Evolutionary conservation across 2,888 invertebrate species (phyloP), one percentile per base, ranked within the genome.

Genomic region (Trichacis sp.): DNA sequence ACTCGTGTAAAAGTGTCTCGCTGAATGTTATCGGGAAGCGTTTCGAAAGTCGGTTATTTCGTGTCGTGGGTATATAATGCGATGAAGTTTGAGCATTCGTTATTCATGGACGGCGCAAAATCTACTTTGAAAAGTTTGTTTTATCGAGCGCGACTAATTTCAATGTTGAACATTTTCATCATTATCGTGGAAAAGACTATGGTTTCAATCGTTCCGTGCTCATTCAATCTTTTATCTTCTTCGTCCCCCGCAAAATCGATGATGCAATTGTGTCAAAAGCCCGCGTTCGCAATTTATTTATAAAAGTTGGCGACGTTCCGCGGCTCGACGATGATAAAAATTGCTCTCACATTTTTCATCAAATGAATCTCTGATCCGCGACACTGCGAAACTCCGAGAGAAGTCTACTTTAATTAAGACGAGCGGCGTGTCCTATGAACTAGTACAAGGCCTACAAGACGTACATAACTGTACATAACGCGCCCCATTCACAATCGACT

Each of bases 401-500:
- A 56, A 47, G 45, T 57, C 53, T 53, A 50, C 57, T 63, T 57
- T 50, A 63, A 63, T 63, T 63, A 57, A 51, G 36, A 53, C 52
- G 48, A 53, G 46, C 47, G 47, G 15, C 49, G 12, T 15, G 14
- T 15, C 14, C 30, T 56, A 43, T 49, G 20, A 72, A 70, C 60
- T 71, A 64, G 69, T 64, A 66, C 69, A 71, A 71, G 68, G 65
- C 49, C 67, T 70, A 64, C 49, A 47, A 56, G 59, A 68, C 67
- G 68, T 69, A 69, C 69, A 66, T 73, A 69, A 72, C 71, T 65
- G 68, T 69, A 69, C 69, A 66, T 73, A 69, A 72, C 71, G 65
- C 72, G 63, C 67, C 68, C 64, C 78, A 80, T 81, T 79, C 75
- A 80, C 74, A 73, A 80, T 81, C 75, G 78, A 77, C 77, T 69